phyloP scores from a whole-genome alignment of 2,888 invertebrate genomes.

The Heliconius sara region DNA sequence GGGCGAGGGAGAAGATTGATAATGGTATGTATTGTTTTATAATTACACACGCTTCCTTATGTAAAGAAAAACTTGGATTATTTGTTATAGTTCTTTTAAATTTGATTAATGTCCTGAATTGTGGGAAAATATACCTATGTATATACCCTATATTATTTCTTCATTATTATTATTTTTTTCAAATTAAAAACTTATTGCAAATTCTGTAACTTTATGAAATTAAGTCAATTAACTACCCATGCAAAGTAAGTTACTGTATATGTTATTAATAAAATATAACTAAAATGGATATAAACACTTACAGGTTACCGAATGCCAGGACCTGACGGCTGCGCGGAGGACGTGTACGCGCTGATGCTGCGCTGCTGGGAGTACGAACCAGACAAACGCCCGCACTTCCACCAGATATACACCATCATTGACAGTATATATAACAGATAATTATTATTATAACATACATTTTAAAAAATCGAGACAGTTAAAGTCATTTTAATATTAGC shows the following conservation, averaged over 20 bases:
- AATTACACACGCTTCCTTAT: too few relatives aligned
- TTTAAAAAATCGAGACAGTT: neutral
- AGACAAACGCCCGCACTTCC: slow-evolving; percentile 95
- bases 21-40: slow-evolving; percentile 84
- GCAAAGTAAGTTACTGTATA: neutral
- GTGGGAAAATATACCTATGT: too few relatives aligned
- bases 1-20: slow-evolving; percentile 97
- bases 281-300: neutral
- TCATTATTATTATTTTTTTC: neutral
- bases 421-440: slow-evolving; percentile 86
- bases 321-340: slow-evolving; percentile 93
- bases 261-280: too few relatives aligned
- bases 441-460: slow-evolving; percentile 39
- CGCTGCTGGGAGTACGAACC: slow-evolving; percentile 97
- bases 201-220: neutral
- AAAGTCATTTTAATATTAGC: neutral
- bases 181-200: neutral
- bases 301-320: slow-evolving; percentile 96
- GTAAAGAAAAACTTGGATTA: too few relatives aligned
- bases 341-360: slow-evolving; percentile 95
- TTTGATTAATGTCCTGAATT: too few relatives aligned
- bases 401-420: slow-evolving; percentile 91
- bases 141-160: too few relatives aligned
- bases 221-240: neutral
- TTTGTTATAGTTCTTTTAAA: too few relatives aligned